Conservation (phyloP, 1,140 invertebrate genomes). For the Pseudomyrmex dendroicus region DNA sequence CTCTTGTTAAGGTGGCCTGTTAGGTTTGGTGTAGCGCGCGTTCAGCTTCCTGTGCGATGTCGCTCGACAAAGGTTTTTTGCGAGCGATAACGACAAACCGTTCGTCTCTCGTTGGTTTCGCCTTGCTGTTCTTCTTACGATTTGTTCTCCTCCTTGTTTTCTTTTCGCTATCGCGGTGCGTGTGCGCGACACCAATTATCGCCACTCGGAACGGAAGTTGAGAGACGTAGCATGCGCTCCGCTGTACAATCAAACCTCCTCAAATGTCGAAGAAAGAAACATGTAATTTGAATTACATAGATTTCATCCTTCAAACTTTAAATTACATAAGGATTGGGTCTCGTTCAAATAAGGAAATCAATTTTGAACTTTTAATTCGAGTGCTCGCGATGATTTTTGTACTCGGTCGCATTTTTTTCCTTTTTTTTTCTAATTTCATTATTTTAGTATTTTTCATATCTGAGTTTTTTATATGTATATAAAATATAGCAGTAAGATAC, state of each 20-base stretch:
- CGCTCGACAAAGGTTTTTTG: conserved; percentile 60
- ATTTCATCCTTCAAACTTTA: too few relatives aligned
- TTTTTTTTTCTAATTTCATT: too few relatives aligned
- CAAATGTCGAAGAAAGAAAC: too few relatives aligned
- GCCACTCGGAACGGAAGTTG: conserved; percentile 1
- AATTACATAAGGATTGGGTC: too few relatives aligned
- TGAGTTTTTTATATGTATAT: too few relatives aligned
- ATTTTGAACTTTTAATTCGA: too few relatives aligned
- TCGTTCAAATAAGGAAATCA: too few relatives aligned
- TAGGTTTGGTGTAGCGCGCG: conserved; percentile 76
- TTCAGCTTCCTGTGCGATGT: conserved; percentile 64
- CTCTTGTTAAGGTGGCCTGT: conserved; percentile 73
- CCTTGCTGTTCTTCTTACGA: not conserved
- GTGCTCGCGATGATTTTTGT: too few relatives aligned
- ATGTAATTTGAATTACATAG: too few relatives aligned
- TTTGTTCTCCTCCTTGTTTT: conserved; percentile 40
- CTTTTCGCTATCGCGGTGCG: conserved; percentile 33
- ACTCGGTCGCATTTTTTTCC: too few relatives aligned
- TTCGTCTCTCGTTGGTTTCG: conserved; percentile 29
- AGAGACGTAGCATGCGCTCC: not conserved
- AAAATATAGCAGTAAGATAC: too few relatives aligned
- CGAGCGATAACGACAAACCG: conserved; percentile 71
- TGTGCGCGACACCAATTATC: conserved; percentile 69
- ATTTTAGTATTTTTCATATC: too few relatives aligned
- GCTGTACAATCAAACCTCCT: not conserved